Evolutionary conservation across 2,797 vertebrate genomes (phyloP).

Genomic region (Micropoecilia bifurca): DNA sequence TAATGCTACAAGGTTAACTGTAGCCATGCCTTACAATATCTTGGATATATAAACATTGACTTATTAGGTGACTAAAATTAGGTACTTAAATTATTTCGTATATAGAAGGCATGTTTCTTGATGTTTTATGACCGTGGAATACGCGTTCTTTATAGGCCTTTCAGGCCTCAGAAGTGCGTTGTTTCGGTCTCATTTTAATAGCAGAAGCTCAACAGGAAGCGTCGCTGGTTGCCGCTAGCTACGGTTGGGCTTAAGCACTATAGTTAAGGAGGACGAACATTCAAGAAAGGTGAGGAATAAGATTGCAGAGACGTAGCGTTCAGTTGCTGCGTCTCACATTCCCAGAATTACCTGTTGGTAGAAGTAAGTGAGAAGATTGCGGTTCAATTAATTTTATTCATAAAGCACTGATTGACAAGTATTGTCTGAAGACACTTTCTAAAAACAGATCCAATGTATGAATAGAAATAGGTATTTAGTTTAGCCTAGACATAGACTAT

Average conservation of each 20-base stretch:
- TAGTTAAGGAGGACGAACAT: background rate
- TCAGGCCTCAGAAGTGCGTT: slow-evolving; percentile 66
- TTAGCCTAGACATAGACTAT: background rate
- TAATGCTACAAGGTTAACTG: slow-evolving; percentile 32
- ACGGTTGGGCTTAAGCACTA: background rate
- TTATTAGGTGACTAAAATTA: too few species aligned
- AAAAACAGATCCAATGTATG: background rate
- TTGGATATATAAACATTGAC: background rate
- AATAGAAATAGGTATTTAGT: background rate
- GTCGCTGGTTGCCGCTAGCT: background rate
- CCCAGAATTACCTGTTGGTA: background rate
- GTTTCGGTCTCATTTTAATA: background rate
- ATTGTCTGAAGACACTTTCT: background rate
- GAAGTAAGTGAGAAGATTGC: background rate
- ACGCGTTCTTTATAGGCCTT: slow-evolving; percentile 66
- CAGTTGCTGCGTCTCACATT: background rate
- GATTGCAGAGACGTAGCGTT: background rate
- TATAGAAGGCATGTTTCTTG: background rate
- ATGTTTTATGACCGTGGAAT: slow-evolving; percentile 45
- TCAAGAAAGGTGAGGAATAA: background rate
- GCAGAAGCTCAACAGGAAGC: background rate
- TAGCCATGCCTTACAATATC: background rate
- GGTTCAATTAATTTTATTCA: background rate
- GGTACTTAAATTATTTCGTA: background rate
- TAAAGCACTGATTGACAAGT: background rate